Conservation (phyloP, 2,888 invertebrate genomes). For the Synanthedon tipuliformis region DNA sequence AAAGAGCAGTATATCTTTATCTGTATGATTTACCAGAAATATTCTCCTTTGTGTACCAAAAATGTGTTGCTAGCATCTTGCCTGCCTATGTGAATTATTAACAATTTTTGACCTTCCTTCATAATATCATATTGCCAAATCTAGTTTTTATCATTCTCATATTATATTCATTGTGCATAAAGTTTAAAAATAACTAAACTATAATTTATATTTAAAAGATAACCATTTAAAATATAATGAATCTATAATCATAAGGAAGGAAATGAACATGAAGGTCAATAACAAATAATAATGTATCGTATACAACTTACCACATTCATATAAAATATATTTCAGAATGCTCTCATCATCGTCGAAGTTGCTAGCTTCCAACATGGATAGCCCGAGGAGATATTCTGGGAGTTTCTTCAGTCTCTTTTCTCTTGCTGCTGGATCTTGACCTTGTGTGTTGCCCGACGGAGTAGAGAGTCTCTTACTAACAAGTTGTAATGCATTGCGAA, state of each 20-base stretch:
- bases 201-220: not conserved
- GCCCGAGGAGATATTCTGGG: slow-evolving; percentile 83
- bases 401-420: slow-evolving; percentile 88
- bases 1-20: too few species aligned
- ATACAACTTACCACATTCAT: slow-evolving; percentile 61
- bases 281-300: not conserved
- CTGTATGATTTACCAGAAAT: too few species aligned
- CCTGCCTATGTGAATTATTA: too few species aligned
- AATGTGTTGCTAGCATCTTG: too few species aligned
- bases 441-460: slow-evolving; percentile 58
- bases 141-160: too few species aligned
- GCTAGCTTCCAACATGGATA: slow-evolving; percentile 78
- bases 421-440: slow-evolving; percentile 73
- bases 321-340: slow-evolving; percentile 69
- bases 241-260: not conserved
- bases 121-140: too few species aligned
- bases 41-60: too few species aligned
- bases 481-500: slow-evolving; percentile 76
- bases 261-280: not conserved
- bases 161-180: not conserved
- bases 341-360: slow-evolving; percentile 73
- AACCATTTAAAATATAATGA: not conserved
- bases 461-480: slow-evolving; percentile 73
- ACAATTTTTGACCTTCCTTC: too few species aligned
- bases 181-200: not conserved